Percentiles rank a stretch among this genome's conserved stretches.
Conservation (phyloP, 2,888 invertebrate genomes). For the Nomada fucata region DNA sequence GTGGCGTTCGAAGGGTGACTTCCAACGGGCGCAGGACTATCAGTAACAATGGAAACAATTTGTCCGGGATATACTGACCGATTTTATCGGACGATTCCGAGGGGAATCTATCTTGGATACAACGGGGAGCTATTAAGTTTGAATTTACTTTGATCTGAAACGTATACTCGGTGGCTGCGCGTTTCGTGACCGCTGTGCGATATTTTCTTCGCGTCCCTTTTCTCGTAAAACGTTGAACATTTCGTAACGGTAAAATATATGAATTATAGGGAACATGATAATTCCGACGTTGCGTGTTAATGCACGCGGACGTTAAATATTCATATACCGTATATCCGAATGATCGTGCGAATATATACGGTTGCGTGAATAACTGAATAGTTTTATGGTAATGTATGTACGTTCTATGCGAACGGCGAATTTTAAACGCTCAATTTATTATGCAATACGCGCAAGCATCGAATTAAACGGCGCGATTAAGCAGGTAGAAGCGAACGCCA, state of each 20-base stretch:
- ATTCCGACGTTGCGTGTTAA: neutral
- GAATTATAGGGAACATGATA: neutral
- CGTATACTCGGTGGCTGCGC: neutral
- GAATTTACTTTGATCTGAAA: neutral
- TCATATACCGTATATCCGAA: neutral
- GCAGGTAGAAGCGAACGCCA: too few relatives aligned
- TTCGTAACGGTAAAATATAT: neutral
- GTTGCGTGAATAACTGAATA: neutral
- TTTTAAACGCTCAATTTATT: neutral
- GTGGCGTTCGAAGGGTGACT: neutral
- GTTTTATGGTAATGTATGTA: too few relatives aligned
- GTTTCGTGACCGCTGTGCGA: neutral
- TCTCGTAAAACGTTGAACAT: neutral
- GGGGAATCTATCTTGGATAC: neutral
- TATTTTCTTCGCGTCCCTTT: neutral
- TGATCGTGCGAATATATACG: neutral
- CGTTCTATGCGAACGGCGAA: neutral
- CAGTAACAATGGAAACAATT: constrained; percentile 18
- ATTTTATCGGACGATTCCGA: neutral
- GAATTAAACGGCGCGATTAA: neutral
- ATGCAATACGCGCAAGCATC: neutral
- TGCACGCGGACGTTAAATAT: neutral
- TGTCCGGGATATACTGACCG: neutral
- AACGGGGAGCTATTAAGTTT: neutral
- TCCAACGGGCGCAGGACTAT: neutral